Base-by-base conservation (phyloP, 2,888 invertebrate genomes). In the Drosophila leonis region DNA sequence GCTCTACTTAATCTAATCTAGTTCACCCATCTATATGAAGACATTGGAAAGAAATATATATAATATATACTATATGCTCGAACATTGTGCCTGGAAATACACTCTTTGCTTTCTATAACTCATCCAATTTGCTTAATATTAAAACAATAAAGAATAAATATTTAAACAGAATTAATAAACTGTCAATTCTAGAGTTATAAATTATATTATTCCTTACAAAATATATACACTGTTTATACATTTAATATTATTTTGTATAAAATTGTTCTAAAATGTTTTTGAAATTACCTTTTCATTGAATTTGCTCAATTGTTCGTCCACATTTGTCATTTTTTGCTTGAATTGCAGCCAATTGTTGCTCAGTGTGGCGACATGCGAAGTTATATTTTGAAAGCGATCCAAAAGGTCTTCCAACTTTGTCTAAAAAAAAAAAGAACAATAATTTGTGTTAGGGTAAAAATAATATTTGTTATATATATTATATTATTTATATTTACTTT, bases 311-410 rank as follows among this genome's bases (percentile, higher is more conserved):
- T 90, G 89, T 15, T 83, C 85, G 44, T 90, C 89, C 31, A 84
- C 80, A 61, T 82, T 82, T 12, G 82, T 72, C 12, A 90, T 80
- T 78, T 88, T 90, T 64, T 90, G 90, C 61, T 91, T 92, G 57
- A 88, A 90, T 57, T 92, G 90, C 37, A 89, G 83, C 92, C 92
- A 93, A 74, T 90, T 90, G 52, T 91, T 88, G 79, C 92, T 90
- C 59, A 93, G 84, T 3, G 92, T 92, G 62, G 88, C 85, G 0
- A 93, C 91, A 74, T 92, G 92, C 15, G 92, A 91, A 44, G 92
- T 91, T 65, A 92, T 90, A 65, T 93, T 93, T 60, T 91, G 90
- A 60, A 87, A 86, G 39, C 88, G 88, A 79, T 93, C 92, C 62
- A 90, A 78, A 56, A 92, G 78, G 37, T 90, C 91, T 68, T 92